Evolutionary conservation across 2,113 vertebrate genomes (phyloP), one percentile per base, ranked within the genome.

Genomic region (Noctilio leporinus): DNA sequence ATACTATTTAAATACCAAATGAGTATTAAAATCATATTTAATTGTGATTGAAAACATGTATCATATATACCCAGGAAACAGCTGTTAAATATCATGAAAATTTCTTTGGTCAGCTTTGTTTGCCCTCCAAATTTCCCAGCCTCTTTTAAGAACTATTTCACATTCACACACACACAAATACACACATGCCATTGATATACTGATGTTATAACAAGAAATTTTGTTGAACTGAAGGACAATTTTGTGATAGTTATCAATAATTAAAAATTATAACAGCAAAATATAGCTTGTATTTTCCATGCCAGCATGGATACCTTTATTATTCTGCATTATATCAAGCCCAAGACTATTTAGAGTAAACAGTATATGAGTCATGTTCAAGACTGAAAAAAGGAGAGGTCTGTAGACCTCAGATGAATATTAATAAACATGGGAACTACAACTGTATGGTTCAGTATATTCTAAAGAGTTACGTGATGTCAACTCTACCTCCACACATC

Each of bases 1-100:
- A 49, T 96, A 97, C 94, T 94, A 97, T 96, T 97, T 95, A 96
- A 96, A 97, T 95, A 94, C 45, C 96, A 97, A 97, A 96, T 96
- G 95, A 96, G 95, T 94, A 95, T 95, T 97, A 93, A 93, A 94
- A 90, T 89, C 84, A 97, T 95, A 97, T 94, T 97, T 96, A 93
- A 96, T 97, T 91, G 90, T 92, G 35, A 35, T 72, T 88, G 93
- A 97, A 96, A 83, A 93, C 94, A 59, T 89, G 94, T 91, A 97
- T 96, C 75, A 94, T 97, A 96, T n/a, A 85, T 69, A 95, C 45
- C 86, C 62, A 91, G 4, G 3, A 69, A 89, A 94, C 51, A 97
- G 97, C 96, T 98, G 82, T 78, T 94, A 97, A 97, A 89, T 51
- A 96, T 96, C 94, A 95, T 86, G 92, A 83, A 75, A 92, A 94